Conservation (phyloP, 2,888 invertebrate genomes). For the Trichopoda pennipes region DNA sequence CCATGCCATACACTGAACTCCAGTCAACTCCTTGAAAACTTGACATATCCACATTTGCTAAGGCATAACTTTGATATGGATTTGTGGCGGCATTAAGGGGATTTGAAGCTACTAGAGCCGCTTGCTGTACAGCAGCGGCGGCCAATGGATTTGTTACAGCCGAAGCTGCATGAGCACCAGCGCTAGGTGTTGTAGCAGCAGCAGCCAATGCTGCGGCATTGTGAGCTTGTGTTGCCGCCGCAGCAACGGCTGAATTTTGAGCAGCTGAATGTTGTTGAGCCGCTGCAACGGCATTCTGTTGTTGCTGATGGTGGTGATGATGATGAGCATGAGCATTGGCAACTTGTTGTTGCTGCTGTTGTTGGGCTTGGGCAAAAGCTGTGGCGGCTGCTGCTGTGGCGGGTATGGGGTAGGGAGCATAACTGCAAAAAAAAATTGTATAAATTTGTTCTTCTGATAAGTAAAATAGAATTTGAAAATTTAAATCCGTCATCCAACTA, state of each 20-base stretch:
- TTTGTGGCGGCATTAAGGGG: slow-evolving; percentile 86
- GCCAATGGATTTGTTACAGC: slow-evolving; percentile 79
- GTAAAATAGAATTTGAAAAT: not conserved
- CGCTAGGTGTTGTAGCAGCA: slow-evolving; percentile 72
- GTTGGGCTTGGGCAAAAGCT: slow-evolving; percentile 75
- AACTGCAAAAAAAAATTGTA: slow-evolving; percentile 79
- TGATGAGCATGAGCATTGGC: slow-evolving; percentile 72
- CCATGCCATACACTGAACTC: slow-evolving; percentile 95
- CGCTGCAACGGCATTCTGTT: slow-evolving; percentile 75
- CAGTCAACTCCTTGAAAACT: slow-evolving; percentile 95
- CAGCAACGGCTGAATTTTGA: slow-evolving; percentile 72
- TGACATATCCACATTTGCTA: slow-evolving; percentile 95
- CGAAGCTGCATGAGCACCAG: slow-evolving; percentile 72
- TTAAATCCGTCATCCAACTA: not conserved
- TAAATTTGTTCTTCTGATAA: not conserved
- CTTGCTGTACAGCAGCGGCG: slow-evolving; percentile 82
- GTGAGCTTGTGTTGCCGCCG: slow-evolving; percentile 75
- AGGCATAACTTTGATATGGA: slow-evolving; percentile 89
- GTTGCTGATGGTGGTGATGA: slow-evolving; percentile 78
- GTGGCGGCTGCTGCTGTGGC: slow-evolving; percentile 76
- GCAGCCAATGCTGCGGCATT: slow-evolving; percentile 65
- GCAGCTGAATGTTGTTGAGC: slow-evolving; percentile 70
- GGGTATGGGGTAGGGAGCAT: slow-evolving; percentile 85
- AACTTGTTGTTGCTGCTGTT: slow-evolving; percentile 78
- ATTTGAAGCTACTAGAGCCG: slow-evolving; percentile 83